These are phyloP conservation scores for Lasiurus cinereus DNA, from an alignment of 2,113 vertebrate genomes.

Conservation along the genomic window DNA sequence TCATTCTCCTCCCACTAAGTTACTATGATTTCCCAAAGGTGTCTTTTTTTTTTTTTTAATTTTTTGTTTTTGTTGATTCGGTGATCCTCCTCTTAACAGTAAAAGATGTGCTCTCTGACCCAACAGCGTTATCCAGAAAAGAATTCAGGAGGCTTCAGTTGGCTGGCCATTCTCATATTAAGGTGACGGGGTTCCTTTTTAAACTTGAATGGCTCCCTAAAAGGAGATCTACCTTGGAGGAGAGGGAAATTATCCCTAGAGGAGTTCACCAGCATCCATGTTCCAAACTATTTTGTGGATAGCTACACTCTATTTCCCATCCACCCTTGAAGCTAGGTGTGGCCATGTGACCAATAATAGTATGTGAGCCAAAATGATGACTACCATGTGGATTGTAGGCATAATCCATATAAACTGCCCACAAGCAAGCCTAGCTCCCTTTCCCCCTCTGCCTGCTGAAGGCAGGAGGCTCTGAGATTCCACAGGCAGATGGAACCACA, in stretches of 20 bases:
- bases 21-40: slow-evolving; percentile 77
- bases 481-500: not conserved
- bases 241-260: not conserved
- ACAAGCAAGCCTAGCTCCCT: not conserved
- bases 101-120: not conserved
- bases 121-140: not conserved
- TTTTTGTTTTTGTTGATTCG: slow-evolving; percentile 68
- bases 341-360: not conserved
- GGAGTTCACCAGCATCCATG: not conserved
- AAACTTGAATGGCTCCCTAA: not conserved
- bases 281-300: not conserved
- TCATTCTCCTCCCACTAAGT: slow-evolving; percentile 83
- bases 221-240: not conserved
- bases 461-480: not conserved
- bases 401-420: not conserved
- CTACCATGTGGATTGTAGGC: not conserved
- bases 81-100: not conserved
- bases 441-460: not conserved
- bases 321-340: not conserved
- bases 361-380: not conserved
- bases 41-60: slow-evolving; percentile 62
- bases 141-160: not conserved
- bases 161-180: not conserved
- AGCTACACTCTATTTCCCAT: not conserved
- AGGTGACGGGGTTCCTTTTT: not conserved